Conservation (phyloP, 2,797 vertebrate species). For the Pampus argenteus region DNA sequence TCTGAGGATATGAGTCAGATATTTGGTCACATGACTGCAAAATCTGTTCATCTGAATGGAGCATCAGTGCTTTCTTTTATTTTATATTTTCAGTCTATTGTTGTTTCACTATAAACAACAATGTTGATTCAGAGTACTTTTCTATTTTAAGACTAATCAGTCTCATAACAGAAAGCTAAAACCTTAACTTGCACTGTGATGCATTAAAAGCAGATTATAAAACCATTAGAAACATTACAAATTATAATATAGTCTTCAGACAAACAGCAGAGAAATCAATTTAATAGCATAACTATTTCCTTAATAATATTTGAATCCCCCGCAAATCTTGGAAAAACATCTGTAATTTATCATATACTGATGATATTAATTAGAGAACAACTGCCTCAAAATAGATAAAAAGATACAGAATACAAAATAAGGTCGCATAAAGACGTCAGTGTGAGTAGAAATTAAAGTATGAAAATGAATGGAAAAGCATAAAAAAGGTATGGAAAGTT, state of each 20-base stretch:
- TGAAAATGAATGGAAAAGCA: background rate
- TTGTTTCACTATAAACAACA: constrained; percentile 33
- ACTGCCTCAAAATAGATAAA: background rate
- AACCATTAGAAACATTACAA: background rate
- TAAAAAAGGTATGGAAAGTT: too few relatives aligned
- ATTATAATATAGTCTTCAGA: background rate
- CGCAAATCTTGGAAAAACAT: background rate
- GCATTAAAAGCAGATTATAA: constrained; percentile 28
- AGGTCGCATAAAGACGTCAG: too few relatives aligned
- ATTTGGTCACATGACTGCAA: too few relatives aligned
- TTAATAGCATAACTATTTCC: background rate
- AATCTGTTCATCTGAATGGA: background rate
- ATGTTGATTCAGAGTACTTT: constrained; percentile 10
- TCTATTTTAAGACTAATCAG: constrained; percentile 16
- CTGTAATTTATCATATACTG: background rate
- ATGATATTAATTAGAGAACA: background rate
- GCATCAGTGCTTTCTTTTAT: too few relatives aligned
- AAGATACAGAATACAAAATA: background rate
- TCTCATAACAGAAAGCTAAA: constrained; percentile 1
- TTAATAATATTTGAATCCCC: background rate
- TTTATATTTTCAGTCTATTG: too few relatives aligned
- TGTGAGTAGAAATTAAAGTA: too few relatives aligned
- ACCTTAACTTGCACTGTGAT: constrained; percentile 6
- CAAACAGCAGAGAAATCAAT: background rate
- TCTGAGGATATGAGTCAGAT: background rate